These are phyloP conservation scores for Ametastegia equiseti DNA, from an alignment of 2,888 invertebrate species.

Conservation along the genomic window DNA sequence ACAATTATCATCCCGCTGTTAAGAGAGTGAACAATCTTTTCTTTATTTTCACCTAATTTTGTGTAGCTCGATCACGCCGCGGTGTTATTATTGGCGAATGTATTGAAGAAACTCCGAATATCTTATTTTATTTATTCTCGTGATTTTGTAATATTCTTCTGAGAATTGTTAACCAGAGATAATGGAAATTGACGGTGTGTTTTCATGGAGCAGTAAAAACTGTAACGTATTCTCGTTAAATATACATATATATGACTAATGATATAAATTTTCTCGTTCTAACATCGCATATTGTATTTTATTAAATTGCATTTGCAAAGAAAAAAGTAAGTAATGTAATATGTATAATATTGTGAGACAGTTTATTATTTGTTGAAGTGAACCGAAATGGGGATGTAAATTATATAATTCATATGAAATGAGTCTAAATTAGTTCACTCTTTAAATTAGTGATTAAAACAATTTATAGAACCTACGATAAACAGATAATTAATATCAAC, in stretches of 20 bases:
- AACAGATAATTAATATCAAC: neutral
- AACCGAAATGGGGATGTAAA: neutral
- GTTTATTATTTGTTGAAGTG: slow-evolving; percentile 26
- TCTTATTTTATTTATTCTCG: neutral
- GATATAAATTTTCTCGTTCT: neutral
- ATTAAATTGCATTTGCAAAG: slow-evolving; percentile 1
- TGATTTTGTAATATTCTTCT: neutral
- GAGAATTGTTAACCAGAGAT: slow-evolving; percentile 18
- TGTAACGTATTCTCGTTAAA: slow-evolving; percentile 26
- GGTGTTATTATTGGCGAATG: neutral
- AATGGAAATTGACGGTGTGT: neutral
- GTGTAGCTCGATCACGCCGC: neutral
- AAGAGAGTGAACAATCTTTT: neutral
- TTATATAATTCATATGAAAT: slow-evolving; percentile 20
- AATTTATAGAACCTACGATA: neutral
- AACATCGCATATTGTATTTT: slow-evolving; percentile 21
- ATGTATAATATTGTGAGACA: slow-evolving; percentile 17
- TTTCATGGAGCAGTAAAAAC: neutral
- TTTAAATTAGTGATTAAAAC: neutral
- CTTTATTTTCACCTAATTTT: slow-evolving; percentile 20
- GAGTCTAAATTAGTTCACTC: slow-evolving; percentile 29
- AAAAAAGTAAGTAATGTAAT: slow-evolving; percentile 4
- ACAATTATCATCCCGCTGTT: neutral
- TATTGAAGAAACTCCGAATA: neutral
- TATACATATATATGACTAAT: neutral